These are phyloP conservation scores for Atherinomorus stipes DNA, from an alignment of 2,113 vertebrate genomes.

Conservation along the genomic window DNA sequence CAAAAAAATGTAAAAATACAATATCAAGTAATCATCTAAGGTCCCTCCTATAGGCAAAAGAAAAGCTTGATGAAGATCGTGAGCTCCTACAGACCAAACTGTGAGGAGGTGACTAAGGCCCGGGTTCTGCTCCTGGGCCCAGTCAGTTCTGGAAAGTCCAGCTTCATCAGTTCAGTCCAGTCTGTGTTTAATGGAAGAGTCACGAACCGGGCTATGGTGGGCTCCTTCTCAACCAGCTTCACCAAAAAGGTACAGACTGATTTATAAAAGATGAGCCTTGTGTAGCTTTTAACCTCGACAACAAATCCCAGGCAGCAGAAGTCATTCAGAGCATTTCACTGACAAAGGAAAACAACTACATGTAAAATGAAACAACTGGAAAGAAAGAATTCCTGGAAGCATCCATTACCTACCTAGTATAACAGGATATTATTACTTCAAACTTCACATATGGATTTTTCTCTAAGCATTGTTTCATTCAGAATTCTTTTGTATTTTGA, in stretches of 20 bases:
- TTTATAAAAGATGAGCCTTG: not conserved
- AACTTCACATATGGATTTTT: too few species aligned
- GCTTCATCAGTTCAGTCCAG: conserved; percentile 84
- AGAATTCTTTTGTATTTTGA: too few species aligned
- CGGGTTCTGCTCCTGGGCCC: conserved; percentile 81
- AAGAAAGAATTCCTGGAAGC: too few species aligned
- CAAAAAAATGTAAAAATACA: too few species aligned
- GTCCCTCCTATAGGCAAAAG: conserved; percentile 59
- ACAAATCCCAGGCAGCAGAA: not conserved
- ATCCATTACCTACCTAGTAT: too few species aligned
- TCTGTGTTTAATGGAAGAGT: conserved; percentile 80
- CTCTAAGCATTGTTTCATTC: too few species aligned
- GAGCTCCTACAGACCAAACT: conserved; percentile 63
- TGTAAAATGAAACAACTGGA: too few species aligned
- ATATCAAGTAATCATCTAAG: not conserved
- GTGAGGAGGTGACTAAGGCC: conserved; percentile 47
- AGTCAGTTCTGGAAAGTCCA: conserved; percentile 80
- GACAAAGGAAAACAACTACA: too few species aligned
- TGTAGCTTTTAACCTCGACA: not conserved
- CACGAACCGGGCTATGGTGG: conserved; percentile 81
- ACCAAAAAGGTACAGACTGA: conserved; percentile 76
- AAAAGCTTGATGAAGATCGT: conserved; percentile 64
- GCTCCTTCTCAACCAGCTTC: conserved; percentile 71
- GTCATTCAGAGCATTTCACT: too few species aligned
- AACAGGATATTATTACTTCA: too few species aligned